Conservation (phyloP, 2,888 invertebrate genomes). For the Hydraecia micacea region DNA sequence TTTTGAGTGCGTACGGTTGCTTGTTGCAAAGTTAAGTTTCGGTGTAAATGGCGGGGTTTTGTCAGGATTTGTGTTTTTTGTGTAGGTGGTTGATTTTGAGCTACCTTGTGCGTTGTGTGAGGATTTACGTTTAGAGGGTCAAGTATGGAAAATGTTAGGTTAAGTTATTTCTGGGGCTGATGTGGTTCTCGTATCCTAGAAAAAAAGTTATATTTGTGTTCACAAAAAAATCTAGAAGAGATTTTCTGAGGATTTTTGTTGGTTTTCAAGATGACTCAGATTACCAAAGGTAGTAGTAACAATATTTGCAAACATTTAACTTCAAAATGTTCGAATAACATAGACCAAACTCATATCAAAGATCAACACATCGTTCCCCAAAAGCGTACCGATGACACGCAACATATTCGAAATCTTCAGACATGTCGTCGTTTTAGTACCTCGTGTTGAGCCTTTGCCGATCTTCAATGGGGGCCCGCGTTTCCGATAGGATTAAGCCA, state of each 20-base stretch:
- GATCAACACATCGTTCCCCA: constrained; percentile 45
- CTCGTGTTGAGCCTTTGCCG: constrained; percentile 78
- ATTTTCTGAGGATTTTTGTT: background rate
- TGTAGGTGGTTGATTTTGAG: too few species aligned
- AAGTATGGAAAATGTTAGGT: background rate
- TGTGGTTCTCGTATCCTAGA: too few species aligned
- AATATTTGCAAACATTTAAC: background rate
- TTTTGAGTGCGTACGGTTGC: constrained; percentile 44
- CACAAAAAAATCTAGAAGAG: background rate
- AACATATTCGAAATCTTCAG: constrained; percentile 77
- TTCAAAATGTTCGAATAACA: constrained; percentile 4
- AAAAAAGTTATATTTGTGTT: background rate
- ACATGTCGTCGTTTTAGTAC: constrained; percentile 76
- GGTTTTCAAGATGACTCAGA: background rate
- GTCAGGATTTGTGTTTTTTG: background rate
- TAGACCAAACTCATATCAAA: constrained; percentile 25
- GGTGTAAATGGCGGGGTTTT: background rate
- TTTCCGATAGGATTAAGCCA: constrained; percentile 90
- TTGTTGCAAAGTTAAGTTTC: constrained; percentile 42
- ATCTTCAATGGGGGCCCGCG: constrained; percentile 89
- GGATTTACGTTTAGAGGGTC: background rate
- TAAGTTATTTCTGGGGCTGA: background rate
- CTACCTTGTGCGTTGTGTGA: background rate
- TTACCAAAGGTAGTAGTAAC: background rate
- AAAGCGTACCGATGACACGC: constrained; percentile 44